These are phyloP conservation scores for Loriculus beryllinus DNA, from an alignment of 2,797 vertebrate species.

Conservation along the genomic window DNA sequence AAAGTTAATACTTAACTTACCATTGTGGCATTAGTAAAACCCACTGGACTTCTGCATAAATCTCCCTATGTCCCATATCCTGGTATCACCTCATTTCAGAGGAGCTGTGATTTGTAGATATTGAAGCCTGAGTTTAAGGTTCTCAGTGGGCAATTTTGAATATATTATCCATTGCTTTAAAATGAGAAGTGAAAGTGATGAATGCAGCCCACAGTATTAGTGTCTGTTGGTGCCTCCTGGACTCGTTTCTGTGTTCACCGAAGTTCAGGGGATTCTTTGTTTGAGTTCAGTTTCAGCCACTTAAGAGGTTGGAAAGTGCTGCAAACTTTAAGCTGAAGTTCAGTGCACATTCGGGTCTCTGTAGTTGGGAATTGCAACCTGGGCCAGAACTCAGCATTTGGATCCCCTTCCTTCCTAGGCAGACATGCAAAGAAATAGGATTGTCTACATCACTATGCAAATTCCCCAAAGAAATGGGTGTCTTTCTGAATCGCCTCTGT, in stretches of 20 bases:
- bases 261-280: background rate
- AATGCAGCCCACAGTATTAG: background rate
- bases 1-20: background rate
- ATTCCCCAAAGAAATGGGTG: background rate
- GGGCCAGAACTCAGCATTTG: background rate
- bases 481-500: slow-evolving; percentile 20
- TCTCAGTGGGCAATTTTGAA: background rate
- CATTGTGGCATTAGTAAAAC: background rate
- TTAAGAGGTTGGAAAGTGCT: background rate
- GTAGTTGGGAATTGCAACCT: background rate
- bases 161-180: background rate
- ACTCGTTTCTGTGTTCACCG: accelerated
- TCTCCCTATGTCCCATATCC: background rate
- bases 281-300: background rate
- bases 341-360: background rate
- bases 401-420: background rate
- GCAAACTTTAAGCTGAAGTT: background rate
- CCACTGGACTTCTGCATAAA: background rate
- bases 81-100: background rate
- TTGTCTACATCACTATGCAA: background rate
- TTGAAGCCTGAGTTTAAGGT: background rate
- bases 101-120: background rate
- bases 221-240: background rate
- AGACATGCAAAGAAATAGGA: background rate
- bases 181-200: background rate